Evolutionary conservation across 2,888 invertebrate species (phyloP).

Genomic region (Pachydiplax longipennis): DNA sequence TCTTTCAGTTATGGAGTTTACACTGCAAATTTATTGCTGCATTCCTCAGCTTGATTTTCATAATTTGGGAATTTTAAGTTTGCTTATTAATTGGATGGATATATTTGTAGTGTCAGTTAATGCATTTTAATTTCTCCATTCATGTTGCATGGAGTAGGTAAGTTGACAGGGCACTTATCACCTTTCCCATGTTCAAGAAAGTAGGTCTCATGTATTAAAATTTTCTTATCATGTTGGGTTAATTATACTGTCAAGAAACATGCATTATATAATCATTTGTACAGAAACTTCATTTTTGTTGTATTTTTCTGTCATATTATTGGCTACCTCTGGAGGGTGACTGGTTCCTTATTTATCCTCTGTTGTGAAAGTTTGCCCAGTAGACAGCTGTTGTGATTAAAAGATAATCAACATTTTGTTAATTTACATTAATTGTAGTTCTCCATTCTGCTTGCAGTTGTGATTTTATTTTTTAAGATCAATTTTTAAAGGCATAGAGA

Average conservation of each 20-base stretch:
- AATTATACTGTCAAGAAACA: neutral
- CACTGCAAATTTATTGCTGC: too few relatives aligned
- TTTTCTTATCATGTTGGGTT: neutral
- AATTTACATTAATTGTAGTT: neutral
- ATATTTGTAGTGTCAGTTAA: neutral
- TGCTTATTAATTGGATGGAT: neutral
- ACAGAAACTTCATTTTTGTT: neutral
- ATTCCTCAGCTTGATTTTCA: too few relatives aligned
- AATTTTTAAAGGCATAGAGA: neutral
- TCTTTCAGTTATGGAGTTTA: too few relatives aligned
- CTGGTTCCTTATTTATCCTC: neutral
- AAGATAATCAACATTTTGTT: neutral
- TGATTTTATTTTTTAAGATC: conserved; percentile 3
- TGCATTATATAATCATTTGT: neutral
- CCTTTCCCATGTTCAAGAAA: neutral
- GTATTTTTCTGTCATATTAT: conserved; percentile 4
- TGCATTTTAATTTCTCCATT: conserved; percentile 11
- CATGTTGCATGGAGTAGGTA: conserved; percentile 40
- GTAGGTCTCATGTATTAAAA: neutral
- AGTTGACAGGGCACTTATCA: neutral
- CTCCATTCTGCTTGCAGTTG: conserved; percentile 8
- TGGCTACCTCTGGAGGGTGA: conserved; percentile 5
- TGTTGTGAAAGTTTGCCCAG: conserved; percentile 11
- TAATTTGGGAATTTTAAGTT: too few relatives aligned
- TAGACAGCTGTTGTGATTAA: neutral